Evolutionary conservation across 2,797 vertebrate species (phyloP).

Genomic region (Schizopygopsis malacanthus): DNA sequence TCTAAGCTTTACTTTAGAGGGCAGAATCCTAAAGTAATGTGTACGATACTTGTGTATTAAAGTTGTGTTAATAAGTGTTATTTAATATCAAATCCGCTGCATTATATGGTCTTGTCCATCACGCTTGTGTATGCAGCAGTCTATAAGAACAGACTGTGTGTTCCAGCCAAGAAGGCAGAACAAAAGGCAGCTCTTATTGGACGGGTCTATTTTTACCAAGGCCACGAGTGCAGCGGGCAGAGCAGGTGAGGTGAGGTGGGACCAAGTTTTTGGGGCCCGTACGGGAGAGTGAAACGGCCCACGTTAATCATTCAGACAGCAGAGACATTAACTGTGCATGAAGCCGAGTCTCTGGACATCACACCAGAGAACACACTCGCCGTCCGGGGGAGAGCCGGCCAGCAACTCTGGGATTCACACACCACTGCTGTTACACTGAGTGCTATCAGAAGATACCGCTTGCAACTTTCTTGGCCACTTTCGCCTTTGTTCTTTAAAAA

Average conservation of each 20-base stretch:
- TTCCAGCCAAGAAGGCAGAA: not conserved
- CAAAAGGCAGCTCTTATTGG: conserved; percentile 12
- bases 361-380: conserved; percentile 61
- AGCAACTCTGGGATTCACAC: conserved; percentile 61
- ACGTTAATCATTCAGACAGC: conserved; percentile 82
- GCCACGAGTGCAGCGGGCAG: conserved; percentile 76
- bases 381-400: conserved; percentile 47
- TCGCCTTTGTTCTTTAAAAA: conserved; percentile 33
- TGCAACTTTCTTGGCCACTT: conserved; percentile 42
- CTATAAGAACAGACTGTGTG: not conserved
- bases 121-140: not conserved
- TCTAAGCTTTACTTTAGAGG: too few species aligned
- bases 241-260: conserved; percentile 74
- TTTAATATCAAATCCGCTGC: not conserved
- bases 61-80: not conserved
- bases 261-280: conserved; percentile 70
- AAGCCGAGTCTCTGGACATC: conserved; percentile 75
- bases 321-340: conserved; percentile 80
- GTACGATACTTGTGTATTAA: not conserved
- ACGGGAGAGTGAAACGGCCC: conserved; percentile 73
- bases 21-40: not conserved
- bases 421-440: conserved; percentile 50
- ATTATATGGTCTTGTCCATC: not conserved
- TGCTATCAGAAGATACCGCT: conserved; percentile 43
- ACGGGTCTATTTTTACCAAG: conserved; percentile 73